A percentile compares a stretch with the other conserved stretches of the same genome.
phyloP scores from a whole-genome alignment of 2,797 vertebrate genomes.

The Chiloscyllium punctatum region DNA sequence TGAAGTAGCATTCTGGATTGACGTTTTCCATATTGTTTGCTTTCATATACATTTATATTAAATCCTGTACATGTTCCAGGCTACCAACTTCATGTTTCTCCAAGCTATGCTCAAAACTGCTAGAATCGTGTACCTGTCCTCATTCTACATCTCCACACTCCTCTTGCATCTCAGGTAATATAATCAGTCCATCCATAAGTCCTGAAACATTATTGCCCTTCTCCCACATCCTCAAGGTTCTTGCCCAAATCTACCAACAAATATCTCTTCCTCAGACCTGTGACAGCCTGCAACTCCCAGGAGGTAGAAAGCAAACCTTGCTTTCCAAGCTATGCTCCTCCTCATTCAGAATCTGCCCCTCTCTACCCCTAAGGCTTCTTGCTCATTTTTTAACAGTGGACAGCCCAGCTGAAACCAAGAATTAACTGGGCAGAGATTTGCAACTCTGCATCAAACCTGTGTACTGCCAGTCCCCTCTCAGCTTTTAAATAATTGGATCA shows the following conservation, averaged over 20 bases:
- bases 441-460: not conserved
- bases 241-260: not conserved
- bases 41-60: too few relatives aligned
- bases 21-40: not conserved
- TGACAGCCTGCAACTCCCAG: not conserved
- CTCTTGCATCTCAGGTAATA: too few relatives aligned
- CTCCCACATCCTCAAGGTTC: too few relatives aligned
- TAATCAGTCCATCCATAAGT: too few relatives aligned
- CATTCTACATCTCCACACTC: too few relatives aligned
- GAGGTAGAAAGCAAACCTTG: not conserved
- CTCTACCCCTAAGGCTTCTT: not conserved
- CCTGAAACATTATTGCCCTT: too few relatives aligned
- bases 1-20: not conserved
- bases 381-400: not conserved
- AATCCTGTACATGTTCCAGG: not conserved
- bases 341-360: not conserved
- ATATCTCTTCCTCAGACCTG: not conserved
- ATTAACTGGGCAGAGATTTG: not conserved
- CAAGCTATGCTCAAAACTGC: not conserved
- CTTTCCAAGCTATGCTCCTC: not conserved
- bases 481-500: constrained; percentile 3
- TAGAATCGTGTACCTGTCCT: too few relatives aligned
- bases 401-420: too few relatives aligned
- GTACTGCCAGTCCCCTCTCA: not conserved
- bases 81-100: not conserved